Base-by-base conservation (phyloP, 2,113 vertebrate species). In the Ardeotis arabs region DNA sequence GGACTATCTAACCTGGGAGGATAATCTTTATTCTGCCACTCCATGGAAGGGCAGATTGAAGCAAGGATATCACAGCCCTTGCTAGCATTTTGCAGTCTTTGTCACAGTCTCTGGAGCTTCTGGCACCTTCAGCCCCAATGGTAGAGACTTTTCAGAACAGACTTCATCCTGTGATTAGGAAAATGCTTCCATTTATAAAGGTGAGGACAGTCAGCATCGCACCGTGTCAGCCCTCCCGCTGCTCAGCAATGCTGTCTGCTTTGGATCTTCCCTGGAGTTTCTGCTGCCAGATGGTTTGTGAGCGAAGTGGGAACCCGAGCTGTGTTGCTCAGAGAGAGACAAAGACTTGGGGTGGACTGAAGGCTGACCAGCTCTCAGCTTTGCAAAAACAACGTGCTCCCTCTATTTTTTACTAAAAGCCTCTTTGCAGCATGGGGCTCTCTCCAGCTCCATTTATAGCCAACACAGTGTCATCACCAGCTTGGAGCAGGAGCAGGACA, bases 71-170 rank as follows among this genome's bases (percentile, higher is more conserved):
- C 31, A 35, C n/a, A 2, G 4, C 35, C 55, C 67, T 92, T 11
- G 1, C 64, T 47, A 49, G 45, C 1, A 0, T 45, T 87, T 47
- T 66, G 28, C 25, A 24, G 47, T 24, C 37, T 93, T 84, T 63
- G 37, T 64, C 75, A 77, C 0, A 0, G 12, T 39, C 53, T 64
- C 75, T 90, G n/a, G n/a, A n/a, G n/a, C n/a, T n/a, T n/a, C n/a
- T n/a, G n/a, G n/a, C 24, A 22, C n/a, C 35, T 88, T 88, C 72
- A 80, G 49, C 45, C 45, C 55, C 68, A 55, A 5, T 11, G 37
- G 33, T 3, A 94, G 85, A 85, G 90, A 58, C 70, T 37, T 77
- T 60, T 41, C 75, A 90, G 88, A 94, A 66, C 0, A 90, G 58
- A 39, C 14, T 90, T 33, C 24, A 35, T 79, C 55, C 70, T 52